Evolutionary conservation across 1,140 invertebrate species (phyloP), one percentile per base, ranked within the genome.

Genomic region (Drosophila paulistorum): DNA sequence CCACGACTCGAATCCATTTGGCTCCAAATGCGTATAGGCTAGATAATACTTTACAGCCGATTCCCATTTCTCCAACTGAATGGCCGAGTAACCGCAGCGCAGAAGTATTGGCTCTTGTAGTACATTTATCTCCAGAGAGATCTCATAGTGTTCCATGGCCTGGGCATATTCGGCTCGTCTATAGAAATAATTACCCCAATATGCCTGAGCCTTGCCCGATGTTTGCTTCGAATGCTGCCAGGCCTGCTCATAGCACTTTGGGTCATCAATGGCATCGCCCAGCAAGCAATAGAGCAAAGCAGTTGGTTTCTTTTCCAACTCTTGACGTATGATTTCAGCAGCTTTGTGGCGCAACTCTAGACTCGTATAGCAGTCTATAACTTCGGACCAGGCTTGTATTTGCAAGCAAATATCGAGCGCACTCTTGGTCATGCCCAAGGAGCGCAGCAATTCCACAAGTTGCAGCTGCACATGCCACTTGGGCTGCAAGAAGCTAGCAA

Each of bases 1-100:
- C 98, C 98, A 99, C 0, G 97, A 97, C 93, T 99, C 97, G 92
- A 97, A 99, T 72, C 96, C 96, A 93, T 97, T 96, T 45, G 95
- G 95, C 81, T 99, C 97, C 23, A 99, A 93, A 66, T 94, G 94
- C 35, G 97, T 97, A 90, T 98, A 98, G 68, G 95, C 93, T 80
- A 96, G 94, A 91, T 99, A 99, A 0, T 97, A 96, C 23, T 94
- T 95, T 0, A 96, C 97, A 42, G 97, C 96, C 2, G 95, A 77
- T 81, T 97, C 95, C 96, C 96, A 99, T 57, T 97, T 94, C 91
- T 98, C 95, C 13, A 94, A 93, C 79, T 95, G 93, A 55, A 99
- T 93, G 30, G 96, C 96, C 62, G 97, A 95, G 93, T 95, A 99
- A 5, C 97, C 98, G 17, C 98, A 93, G 74, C 96, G 94, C 79